Conservation (phyloP, 2,888 invertebrate species). For the Bedellia somnulentella region DNA sequence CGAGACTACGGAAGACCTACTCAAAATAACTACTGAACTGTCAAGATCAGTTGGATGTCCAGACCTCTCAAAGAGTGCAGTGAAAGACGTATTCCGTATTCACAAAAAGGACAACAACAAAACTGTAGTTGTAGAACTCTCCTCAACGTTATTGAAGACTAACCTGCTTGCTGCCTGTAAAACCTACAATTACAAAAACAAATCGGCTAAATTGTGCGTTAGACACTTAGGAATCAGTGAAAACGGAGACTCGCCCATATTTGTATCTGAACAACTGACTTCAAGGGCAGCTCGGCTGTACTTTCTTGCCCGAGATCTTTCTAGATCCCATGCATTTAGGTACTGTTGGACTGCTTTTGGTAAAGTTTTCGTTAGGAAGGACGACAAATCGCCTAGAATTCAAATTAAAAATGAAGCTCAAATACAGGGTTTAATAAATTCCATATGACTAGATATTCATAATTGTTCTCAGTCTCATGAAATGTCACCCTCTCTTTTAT, state of each 20-base stretch:
- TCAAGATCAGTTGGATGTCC: constrained; percentile 6
- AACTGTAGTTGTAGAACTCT: too few species aligned
- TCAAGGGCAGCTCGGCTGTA: constrained; percentile 1
- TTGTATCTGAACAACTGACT: too few species aligned
- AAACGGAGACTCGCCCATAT: constrained; percentile 1
- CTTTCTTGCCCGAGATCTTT: constrained; percentile 1
- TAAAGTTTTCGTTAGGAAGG: constrained; percentile 6
- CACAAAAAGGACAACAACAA: constrained; percentile 2
- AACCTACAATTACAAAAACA: constrained; percentile 9
- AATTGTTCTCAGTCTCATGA: too few species aligned
- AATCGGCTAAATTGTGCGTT: constrained; percentile 9
- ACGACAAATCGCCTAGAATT: constrained; percentile 7
- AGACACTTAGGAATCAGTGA: constrained; percentile 9
- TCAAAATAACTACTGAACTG: constrained; percentile 7
- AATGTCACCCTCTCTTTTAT: too few species aligned
- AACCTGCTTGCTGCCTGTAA: constrained; percentile 9
- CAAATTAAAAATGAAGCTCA: constrained; percentile 5
- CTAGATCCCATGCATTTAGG: constrained; percentile 3
- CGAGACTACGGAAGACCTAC: constrained; percentile 10
- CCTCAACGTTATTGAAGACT: constrained; percentile 6
- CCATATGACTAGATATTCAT: too few species aligned
- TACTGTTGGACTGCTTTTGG: constrained; percentile 10
- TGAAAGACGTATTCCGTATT: constrained; percentile 11
- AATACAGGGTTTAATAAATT: constrained; percentile 1
- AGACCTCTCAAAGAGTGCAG: constrained; percentile 7